A percentile compares a stretch with the other conserved stretches of the same genome.
Evolutionary conservation across 2,113 vertebrate species (phyloP).

Genomic region (Propithecus coquereli): DNA sequence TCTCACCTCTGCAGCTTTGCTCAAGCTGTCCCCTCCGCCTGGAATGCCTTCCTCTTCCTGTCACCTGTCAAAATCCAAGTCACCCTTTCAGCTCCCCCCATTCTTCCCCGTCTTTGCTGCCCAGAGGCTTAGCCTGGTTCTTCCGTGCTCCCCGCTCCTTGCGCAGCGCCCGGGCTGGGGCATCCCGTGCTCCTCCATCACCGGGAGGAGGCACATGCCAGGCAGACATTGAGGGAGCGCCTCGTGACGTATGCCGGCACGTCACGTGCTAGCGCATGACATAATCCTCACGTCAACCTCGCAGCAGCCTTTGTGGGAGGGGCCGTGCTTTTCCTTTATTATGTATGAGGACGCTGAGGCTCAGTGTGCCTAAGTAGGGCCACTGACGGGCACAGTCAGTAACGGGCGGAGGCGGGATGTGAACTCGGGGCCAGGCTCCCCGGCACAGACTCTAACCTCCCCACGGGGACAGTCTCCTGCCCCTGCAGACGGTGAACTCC

Average conservation of each 20-base stretch:
- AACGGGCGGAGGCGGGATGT: neutral
- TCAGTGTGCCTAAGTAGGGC: neutral
- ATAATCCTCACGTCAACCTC: fast-evolving
- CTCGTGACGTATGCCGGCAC: neutral
- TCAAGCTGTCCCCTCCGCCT: neutral
- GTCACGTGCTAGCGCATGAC: fast-evolving
- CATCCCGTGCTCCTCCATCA: fast-evolving
- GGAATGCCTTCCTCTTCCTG: too few species aligned
- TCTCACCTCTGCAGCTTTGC: neutral
- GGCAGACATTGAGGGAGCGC: neutral
- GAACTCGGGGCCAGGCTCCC: neutral
- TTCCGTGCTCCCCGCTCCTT: neutral
- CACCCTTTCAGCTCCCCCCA: neutral
- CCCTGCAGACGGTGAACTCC: neutral
- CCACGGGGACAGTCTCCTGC: neutral
- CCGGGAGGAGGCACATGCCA: fast-evolving
- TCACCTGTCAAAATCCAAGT: neutral
- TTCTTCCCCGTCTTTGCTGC: fast-evolving
- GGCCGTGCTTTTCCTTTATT: neutral
- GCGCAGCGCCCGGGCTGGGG: neutral
- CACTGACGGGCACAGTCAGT: neutral
- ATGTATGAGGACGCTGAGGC: neutral
- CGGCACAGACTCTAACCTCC: neutral
- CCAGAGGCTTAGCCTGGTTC: neutral
- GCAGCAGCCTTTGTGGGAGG: too few species aligned